Base-by-base conservation (phyloP, 2,888 invertebrate genomes). In the Andrena flavipes region DNA sequence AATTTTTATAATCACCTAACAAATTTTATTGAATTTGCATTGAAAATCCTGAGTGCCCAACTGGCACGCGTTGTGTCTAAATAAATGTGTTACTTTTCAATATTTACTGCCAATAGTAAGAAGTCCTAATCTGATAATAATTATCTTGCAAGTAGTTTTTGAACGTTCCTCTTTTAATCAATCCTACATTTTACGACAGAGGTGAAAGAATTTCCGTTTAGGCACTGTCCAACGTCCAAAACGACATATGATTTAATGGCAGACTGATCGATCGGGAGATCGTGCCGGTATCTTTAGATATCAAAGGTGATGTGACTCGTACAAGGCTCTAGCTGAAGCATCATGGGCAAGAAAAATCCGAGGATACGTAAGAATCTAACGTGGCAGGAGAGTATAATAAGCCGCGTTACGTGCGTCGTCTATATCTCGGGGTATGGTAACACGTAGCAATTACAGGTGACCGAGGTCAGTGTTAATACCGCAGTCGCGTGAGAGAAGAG, bases 381-480 rank as follows among this genome's bases (percentile, higher is more conserved):
- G 16, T 56, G 62, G 49, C 62, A 54, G 65, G 48, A 42, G 49
- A 49, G 51, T 48, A 72, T 81, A 71, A 81, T 76, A 54, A 72
- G 76, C 74, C 84, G 86, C 80, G 87, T 90, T 90, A 90, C 89
- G 85, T 89, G 81, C 73, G 62, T 79, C 76, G 80, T 85, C 76
- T 73, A 74, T 80, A 76, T 73, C 85, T 85, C 78, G 64, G 76
- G 76, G 80, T 76, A 82, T 64, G 80, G 71, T 81, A 87, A 87
- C 85, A 87, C 86, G 87, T 92, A 91, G 92, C 91, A 93, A 93
- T 93, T 93, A 93, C 89, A 93, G 92, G 92, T 92, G 92, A 92
- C 90, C 92, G 91, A 93, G 93, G 93, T 94, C 93, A 93, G 92
- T 93, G 92, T 93, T 93, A 93, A 94, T 93, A 92, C 86, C 91